Base-by-base conservation (phyloP, 2,888 invertebrate species). In the Drosophila pseudotalamancana region DNA sequence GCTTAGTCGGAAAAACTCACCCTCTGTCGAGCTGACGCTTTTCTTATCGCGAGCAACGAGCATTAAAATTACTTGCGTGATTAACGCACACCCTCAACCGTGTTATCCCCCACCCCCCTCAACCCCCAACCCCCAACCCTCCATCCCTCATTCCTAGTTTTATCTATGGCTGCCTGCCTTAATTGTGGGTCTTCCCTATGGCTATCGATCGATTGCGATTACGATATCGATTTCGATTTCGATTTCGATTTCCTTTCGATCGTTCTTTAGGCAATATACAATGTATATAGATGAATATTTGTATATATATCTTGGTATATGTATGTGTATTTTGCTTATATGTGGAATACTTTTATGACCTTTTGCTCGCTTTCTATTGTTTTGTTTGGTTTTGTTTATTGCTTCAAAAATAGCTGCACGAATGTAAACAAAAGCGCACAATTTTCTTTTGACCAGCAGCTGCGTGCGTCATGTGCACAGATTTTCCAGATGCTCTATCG, bases 21-120 rank as follows among this genome's bases (percentile, higher is more conserved):
- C 83, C 83, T 51, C 60, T 35, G 29, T 18, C 27, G 57, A 14
- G 46, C 31, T 49, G 65, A 35, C 48, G 70, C 51, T 40, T 48
- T n/a, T 42, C 77, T 82, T 80, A 80, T 82, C 80, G 79, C 51
- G 63, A 42, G 60, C 39, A 62, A 46, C 56, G 62, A 75, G 77
- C 82, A 83, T 84, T 77, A 73, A 76, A 81, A 81, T 81, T 81
- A 81, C 83, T 81, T 81, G 83, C 83, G 81, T 81, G 83, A 81
- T 81, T 81, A 81, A 72, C 81, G 71, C 83, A 77, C 83, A 78
- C 81, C 81, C 83, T 69, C 70, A 54, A 78, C 62, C 73, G 64
- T 80, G 54, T 71, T 56, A 43, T 29, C 18, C 43, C 40, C 35
- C 12, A 35, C 16, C 42, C 21, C 34, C 57, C 45, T 49, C 12